phyloP scores from a whole-genome alignment of 2,888 invertebrate genomes.

The Sinotaia quadrata region DNA sequence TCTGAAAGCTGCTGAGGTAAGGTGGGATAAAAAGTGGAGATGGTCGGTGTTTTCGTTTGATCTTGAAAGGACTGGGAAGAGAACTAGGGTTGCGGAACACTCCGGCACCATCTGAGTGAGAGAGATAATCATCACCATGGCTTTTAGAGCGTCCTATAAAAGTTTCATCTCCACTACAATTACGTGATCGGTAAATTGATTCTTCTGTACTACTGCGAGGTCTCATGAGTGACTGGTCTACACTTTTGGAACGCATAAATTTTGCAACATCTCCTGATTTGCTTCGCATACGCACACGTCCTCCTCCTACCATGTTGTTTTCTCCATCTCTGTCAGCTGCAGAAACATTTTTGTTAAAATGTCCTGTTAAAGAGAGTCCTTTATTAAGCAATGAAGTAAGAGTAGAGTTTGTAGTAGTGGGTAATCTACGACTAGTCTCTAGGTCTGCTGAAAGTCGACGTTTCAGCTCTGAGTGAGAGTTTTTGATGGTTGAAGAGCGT shows the following conservation, averaged over 20 bases:
- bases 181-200: constrained; percentile 46
- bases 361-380: constrained; percentile 17
- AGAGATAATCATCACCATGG: constrained; percentile 46
- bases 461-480: constrained; percentile 34
- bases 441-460: constrained; percentile 53
- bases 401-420: constrained; percentile 9
- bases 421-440: constrained; percentile 22
- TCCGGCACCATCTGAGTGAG: constrained; percentile 78
- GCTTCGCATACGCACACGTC: constrained; percentile 51
- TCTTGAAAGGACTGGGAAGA: constrained; percentile 72
- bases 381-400: constrained; percentile 33
- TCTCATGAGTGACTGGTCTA: constrained; percentile 58
- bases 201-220: constrained; percentile 61
- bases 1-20: constrained; percentile 75
- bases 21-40: constrained; percentile 73
- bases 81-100: constrained; percentile 86
- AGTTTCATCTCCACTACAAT: constrained; percentile 51
- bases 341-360: constrained; percentile 18
- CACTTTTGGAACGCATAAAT: constrained; percentile 53
- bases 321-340: constrained; percentile 1
- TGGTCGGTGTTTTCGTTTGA: constrained; percentile 70
- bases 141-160: constrained; percentile 34
- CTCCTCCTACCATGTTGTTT: constrained; percentile 28
- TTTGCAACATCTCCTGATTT: constrained; percentile 61
- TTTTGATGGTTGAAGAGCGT: constrained; percentile 14